These are phyloP conservation scores for Formicarius rufipectus DNA, from an alignment of 2,113 vertebrate species.

Conservation along the genomic window DNA sequence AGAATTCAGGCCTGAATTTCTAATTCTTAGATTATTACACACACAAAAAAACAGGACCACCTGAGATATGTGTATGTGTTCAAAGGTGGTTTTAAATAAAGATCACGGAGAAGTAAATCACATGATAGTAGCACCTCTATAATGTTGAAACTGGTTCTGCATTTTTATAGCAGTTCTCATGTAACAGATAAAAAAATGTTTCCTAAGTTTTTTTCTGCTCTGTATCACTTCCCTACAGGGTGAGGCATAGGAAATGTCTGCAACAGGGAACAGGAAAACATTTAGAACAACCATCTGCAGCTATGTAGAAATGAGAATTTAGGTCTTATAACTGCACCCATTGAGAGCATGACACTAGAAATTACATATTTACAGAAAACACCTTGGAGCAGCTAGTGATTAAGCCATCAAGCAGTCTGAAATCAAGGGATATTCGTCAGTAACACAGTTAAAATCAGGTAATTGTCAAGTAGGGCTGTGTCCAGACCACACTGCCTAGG, in stretches of 20 bases:
- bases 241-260: neutral
- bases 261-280: neutral
- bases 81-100: neutral
- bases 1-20: neutral
- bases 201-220: neutral
- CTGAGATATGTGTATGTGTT: neutral
- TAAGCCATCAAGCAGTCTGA: neutral
- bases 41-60: neutral
- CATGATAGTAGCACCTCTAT: neutral
- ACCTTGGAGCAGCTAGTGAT: neutral
- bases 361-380: neutral
- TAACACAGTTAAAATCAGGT: neutral
- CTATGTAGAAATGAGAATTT: neutral
- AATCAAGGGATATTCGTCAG: neutral
- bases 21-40: neutral
- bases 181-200: neutral
- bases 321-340: neutral
- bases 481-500: neutral
- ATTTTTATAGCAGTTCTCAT: neutral
- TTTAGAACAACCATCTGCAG: neutral
- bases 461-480: neutral
- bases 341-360: neutral
- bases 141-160: neutral
- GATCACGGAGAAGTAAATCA: neutral
- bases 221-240: neutral